Evolutionary conservation across 2,797 vertebrate genomes (phyloP), one percentile per base, ranked within the genome.

Genomic region (Pangasius sanitwongsei): DNA sequence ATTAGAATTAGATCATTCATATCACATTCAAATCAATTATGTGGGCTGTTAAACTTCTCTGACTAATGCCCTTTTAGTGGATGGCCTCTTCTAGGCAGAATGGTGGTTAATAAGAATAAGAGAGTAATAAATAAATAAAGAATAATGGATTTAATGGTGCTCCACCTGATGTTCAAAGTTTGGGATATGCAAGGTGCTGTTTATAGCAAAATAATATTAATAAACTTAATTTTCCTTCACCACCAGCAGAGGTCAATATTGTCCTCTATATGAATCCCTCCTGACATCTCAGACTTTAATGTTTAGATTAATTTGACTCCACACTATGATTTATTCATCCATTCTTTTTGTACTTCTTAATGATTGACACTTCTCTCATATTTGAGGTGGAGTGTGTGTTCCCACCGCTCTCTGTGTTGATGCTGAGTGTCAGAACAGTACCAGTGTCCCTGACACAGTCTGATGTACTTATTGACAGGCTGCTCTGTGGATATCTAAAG

Each of bases 201-300:
- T 41, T 72, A 28, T 5, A 28, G 37, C 13, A 16, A 37, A 57
- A 25, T 59, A 25, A 13, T 23, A 20, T 6, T 5, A 57, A 13
- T 44, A 16, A 34, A 1, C 7, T 75, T 59, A 9, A 67, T 70
- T 90, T 85, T 55, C 1, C 23, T 77, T 1, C 6, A 53, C 3
- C 25, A 92, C 95, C 96, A 96, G 94, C 93, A 96, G 96, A 96
- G 94, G 95, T 92, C 95, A 89, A 92, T 94, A 88, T 95, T 95
- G 92, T 86, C 92, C 93, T 90, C 90, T 89, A 91, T 89, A 94
- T 94, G 23, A 59, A n/a, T 67, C 61, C 65, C 50, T n/a, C 31
- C 48, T 20, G 20, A 20, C 7, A 1, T 61, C n/a, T 57, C 37
- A 83, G 53, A 84, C 86, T 83, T 86, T 89, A 41, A 80, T 25